These are phyloP conservation scores for Archilochus colubris DNA, from an alignment of 2,113 vertebrate genomes.

Conservation along the genomic window DNA sequence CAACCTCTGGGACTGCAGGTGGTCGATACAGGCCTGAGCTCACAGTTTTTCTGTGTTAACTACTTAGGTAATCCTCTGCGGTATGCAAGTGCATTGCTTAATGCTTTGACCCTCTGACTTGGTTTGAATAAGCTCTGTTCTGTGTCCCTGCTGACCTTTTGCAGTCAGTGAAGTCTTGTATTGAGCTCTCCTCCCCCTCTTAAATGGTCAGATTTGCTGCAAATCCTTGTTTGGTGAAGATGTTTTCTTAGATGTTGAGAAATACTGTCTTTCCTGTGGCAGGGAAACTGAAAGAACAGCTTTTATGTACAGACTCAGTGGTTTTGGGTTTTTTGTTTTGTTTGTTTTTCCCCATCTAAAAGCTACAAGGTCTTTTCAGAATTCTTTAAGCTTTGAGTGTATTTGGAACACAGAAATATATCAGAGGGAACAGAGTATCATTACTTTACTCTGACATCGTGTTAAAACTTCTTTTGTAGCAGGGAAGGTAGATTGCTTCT, in stretches of 20 bases:
- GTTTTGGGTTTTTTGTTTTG: too few relatives aligned
- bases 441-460: background rate
- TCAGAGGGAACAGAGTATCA: background rate
- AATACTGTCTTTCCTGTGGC: background rate
- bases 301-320: accelerated
- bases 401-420: background rate
- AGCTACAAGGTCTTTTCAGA: background rate
- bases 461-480: background rate
- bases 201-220: background rate
- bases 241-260: background rate
- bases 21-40: background rate
- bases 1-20: background rate
- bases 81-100: background rate
- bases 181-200: background rate
- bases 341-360: background rate
- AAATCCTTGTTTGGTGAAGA: background rate
- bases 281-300: background rate
- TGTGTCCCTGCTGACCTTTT: background rate
- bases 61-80: background rate
- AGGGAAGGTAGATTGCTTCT: background rate
- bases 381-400: background rate
- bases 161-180: background rate
- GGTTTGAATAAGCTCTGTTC: background rate
- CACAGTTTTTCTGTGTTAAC: background rate
- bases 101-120: conserved; percentile 11